These are phyloP conservation scores for Palythoa heliodiscus DNA, from an alignment of 92 coral and sea anemone species.

Conservation along the genomic window DNA sequence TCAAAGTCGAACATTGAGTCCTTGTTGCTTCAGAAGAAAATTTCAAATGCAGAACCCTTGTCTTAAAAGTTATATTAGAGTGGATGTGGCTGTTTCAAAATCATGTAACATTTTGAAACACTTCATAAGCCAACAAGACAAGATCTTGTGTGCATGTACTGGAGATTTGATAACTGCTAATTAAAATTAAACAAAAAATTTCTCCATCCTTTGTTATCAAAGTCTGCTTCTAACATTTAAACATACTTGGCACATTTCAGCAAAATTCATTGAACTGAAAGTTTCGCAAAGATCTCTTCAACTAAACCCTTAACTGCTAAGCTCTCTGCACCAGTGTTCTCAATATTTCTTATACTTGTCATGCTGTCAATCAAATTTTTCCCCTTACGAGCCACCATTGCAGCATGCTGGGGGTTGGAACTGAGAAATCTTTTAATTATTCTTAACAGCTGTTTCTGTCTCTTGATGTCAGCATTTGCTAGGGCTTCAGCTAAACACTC, in stretches of 20 bases:
- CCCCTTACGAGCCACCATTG: conserved; percentile 44
- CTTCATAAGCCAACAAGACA: too few relatives aligned
- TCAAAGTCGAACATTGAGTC: too few relatives aligned
- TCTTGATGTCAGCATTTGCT: conserved; percentile 59
- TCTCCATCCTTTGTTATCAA: not conserved
- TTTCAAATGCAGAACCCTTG: too few relatives aligned
- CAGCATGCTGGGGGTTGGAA: conserved; percentile 65
- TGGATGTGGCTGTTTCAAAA: too few relatives aligned
- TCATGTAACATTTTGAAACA: too few relatives aligned
- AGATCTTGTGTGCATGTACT: too few relatives aligned
- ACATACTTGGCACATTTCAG: not conserved
- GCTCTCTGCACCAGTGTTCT: conserved; percentile 54
- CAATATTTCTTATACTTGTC: conserved; percentile 21
- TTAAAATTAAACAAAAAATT: too few relatives aligned
- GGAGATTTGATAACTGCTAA: too few relatives aligned
- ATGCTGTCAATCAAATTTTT: conserved; percentile 59
- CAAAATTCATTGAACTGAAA: conserved; percentile 34
- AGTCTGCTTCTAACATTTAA: not conserved
- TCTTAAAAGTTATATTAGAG: too few relatives aligned
- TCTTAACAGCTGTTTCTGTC: conserved; percentile 86
- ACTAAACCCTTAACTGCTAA: conserved; percentile 58
- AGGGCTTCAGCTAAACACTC: conserved; percentile 84
- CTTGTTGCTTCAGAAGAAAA: too few relatives aligned
- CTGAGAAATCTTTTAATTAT: conserved; percentile 88
- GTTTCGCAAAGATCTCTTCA: conserved; percentile 65